Evolutionary conservation across 2,888 invertebrate species (phyloP).

Genomic region (Ypsolopha sequella): DNA sequence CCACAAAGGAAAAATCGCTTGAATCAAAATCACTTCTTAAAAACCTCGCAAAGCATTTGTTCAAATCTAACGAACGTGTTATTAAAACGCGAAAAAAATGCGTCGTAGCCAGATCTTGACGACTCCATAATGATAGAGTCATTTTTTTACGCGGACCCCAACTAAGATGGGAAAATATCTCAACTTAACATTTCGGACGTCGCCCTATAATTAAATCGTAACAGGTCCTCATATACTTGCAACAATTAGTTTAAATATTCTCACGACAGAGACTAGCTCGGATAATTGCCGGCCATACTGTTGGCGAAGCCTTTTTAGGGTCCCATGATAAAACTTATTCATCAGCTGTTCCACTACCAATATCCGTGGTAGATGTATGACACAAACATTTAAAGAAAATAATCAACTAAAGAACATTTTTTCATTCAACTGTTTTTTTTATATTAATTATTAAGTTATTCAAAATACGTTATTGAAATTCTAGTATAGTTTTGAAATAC

Average conservation of each 20-base stretch:
- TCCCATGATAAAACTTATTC: not conserved
- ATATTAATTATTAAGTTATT: no score
- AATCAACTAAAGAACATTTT: no score
- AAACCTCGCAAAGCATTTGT: conserved; percentile 38
- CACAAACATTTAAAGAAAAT: no score
- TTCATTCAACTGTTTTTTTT: no score
- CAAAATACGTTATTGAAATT: no score
- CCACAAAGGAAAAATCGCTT: conserved; percentile 1
- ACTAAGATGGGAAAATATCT: conserved; percentile 21
- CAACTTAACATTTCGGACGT: conserved; percentile 38
- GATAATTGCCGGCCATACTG: conserved; percentile 20
- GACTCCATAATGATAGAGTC: conserved; percentile 29
- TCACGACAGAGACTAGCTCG: conserved; percentile 30
- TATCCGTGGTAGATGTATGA: no score
- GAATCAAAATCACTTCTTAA: conserved; percentile 31
- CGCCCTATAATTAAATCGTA: conserved; percentile 55
- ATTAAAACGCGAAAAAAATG: conserved; percentile 32
- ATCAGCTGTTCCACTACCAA: no score
- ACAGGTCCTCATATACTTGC: conserved; percentile 20
- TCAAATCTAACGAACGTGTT: conserved; percentile 32
- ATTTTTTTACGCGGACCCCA: conserved; percentile 27
- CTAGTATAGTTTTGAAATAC: no score
- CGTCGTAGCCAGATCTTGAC: conserved; percentile 29
- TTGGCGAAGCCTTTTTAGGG: not conserved
- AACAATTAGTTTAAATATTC: conserved; percentile 16